Percentiles rank a stretch among this genome's conserved stretches.
These are phyloP conservation scores for Heterodera carotae DNA, from an alignment of 1,140 invertebrate species.

Conservation along the genomic window DNA sequence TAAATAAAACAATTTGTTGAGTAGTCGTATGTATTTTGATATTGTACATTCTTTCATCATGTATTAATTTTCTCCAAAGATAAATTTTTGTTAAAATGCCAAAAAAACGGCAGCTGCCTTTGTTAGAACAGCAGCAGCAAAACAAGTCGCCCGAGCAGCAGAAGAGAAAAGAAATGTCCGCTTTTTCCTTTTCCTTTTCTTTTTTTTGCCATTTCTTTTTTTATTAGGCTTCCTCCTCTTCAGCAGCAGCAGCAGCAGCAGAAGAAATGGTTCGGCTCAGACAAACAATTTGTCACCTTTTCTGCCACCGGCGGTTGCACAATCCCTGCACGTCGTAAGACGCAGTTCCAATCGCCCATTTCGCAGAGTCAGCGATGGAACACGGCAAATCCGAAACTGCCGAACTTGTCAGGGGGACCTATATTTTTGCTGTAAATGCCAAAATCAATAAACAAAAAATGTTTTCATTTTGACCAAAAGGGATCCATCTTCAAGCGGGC, in stretches of 20 bases:
- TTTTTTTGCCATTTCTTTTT: background rate
- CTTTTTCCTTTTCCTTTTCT: background rate
- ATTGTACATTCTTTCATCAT: too few relatives aligned
- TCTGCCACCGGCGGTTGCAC: background rate
- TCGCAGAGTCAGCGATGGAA: background rate
- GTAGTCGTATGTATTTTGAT: too few relatives aligned
- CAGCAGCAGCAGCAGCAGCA: too few relatives aligned
- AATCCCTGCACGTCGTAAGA: background rate
- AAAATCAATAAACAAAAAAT: too few relatives aligned
- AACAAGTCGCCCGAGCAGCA: too few relatives aligned
- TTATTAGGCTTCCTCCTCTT: background rate
- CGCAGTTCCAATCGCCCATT: background rate
- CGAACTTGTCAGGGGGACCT: too few relatives aligned
- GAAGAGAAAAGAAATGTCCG: background rate
- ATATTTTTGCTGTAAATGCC: background rate
- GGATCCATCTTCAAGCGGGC: too few relatives aligned
- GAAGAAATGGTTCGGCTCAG: background rate
- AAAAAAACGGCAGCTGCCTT: background rate
- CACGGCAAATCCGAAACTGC: too few relatives aligned
- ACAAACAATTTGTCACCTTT: constrained; percentile 7
- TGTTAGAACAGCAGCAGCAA: background rate
- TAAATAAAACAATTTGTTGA: too few relatives aligned
- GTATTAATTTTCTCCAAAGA: too few relatives aligned
- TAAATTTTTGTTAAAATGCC: background rate
- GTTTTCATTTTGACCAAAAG: too few relatives aligned